Evolutionary conservation across 35 echinoderm and acorn worm genomes (phyloP), one percentile per base, ranked within the genome.

Genomic region (Nesometra sesokonis): DNA sequence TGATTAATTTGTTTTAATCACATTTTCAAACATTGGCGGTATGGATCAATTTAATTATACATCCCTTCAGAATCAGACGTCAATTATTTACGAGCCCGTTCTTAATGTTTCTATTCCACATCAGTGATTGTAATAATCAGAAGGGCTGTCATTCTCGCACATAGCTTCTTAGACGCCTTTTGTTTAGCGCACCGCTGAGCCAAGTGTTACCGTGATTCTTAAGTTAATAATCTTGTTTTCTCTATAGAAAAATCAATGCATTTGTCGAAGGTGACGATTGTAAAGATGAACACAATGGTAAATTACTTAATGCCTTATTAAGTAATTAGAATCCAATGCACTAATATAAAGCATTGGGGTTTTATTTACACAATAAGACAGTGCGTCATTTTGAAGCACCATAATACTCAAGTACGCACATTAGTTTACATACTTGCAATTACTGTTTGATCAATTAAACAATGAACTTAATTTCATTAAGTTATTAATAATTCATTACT

Each of bases 161-260:
- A 43, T 43, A 67, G 52, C 8, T 67, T 27, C 52, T 13, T 19
- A 43, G 39, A 17, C 2, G 52, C 21, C 52, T 67, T 67, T 67
- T 67, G 52, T 67, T 67, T 67, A 19, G 9, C 23, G 52, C 21
- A 19, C 52, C 23, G 23, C 23, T 13, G 0, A 27, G 11, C 23
- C 7, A 67, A 67, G 52, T 67, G 23, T 67, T 67, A 67, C 52
- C 9, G 21, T 13, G 52, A 67, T 67, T 5, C 52, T 67, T 67
- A 67, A 67, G 52, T 67, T 67, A 67, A 67, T 67, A 67, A 67
- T 67, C 52, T 67, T 67, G 52, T 67, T 67, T 67, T 67, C 52
- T n/a, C n/a, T 27, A 19, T 27, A 27, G 52, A 67, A 43, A 67
- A 67, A 67, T 67, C 52, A 67, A 67, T 67, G 52, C 52, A 4